These are phyloP conservation scores for Calliopsis andreniformis DNA, from an alignment of 1,140 invertebrate genomes.

Conservation along the genomic window DNA sequence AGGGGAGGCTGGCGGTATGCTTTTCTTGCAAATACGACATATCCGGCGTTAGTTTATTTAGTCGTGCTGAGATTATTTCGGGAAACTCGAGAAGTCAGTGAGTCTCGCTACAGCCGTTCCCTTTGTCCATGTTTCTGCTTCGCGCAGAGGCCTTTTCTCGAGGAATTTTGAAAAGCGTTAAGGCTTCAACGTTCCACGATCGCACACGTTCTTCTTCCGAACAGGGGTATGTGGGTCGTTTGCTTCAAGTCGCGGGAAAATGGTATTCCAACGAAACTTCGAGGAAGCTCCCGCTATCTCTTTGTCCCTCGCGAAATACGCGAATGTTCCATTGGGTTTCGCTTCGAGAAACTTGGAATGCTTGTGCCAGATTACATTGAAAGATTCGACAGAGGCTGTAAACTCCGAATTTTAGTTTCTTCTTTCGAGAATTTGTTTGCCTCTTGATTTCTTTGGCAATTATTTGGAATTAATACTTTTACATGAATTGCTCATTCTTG, in stretches of 20 bases:
- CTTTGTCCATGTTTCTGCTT: not conserved
- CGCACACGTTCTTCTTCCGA: not conserved
- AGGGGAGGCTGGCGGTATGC: too few relatives aligned
- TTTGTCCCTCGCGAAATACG: not conserved
- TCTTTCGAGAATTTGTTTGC: too few relatives aligned
- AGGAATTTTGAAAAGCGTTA: not conserved
- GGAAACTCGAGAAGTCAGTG: constrained; percentile 1
- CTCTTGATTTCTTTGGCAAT: too few relatives aligned
- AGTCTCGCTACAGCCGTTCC: not conserved
- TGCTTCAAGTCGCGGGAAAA: not conserved
- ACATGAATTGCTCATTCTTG: too few relatives aligned
- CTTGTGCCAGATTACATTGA: not conserved
- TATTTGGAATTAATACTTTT: too few relatives aligned
- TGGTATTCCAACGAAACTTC: not conserved
- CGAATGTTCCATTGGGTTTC: not conserved
- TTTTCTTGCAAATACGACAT: constrained; percentile 12
- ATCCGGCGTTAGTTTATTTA: constrained; percentile 35
- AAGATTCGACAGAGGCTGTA: not conserved
- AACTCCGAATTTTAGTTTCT: not conserved
- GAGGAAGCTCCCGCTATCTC: not conserved
- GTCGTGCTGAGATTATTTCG: constrained; percentile 22
- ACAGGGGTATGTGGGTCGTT: constrained; percentile 1
- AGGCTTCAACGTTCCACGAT: not conserved
- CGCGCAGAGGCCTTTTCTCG: not conserved
- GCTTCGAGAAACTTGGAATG: too few relatives aligned